Evolutionary conservation across 1,140 invertebrate genomes (phyloP), one percentile per base, ranked within the genome.

Genomic region (Neelides sp.): DNA sequence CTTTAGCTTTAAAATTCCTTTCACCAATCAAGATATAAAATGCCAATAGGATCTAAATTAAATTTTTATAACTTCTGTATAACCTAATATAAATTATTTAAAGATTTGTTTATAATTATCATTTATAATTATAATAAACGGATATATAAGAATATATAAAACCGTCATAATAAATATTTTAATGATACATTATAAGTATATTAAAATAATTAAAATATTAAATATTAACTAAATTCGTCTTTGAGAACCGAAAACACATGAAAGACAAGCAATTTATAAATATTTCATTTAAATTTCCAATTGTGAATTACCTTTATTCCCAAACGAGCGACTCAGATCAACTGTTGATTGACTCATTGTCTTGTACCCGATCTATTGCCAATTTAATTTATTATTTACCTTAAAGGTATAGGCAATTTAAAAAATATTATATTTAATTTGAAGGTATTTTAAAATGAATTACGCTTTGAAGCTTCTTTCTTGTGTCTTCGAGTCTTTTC

Each of bases 391-490:
- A 36, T 39, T 26, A n/a, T n/a, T 24, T 20, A 46, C 35, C 13
- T 28, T 41, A 23, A 22, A 20, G 22, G 17, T 24, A 4, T 19
- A 36, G 23, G 19, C n/a, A n/a, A n/a, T n/a, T n/a, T n/a, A n/a
- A n/a, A n/a, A n/a, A n/a, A n/a, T n/a, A 12, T 19, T 19, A 32
- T 32, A 15, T 15, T 32, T 39, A 39, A 39, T 7, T 39, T 8
- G n/a, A 7, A 19, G 19, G 13, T 8, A 26, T 5, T 19, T 2
- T 10, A 47, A n/a, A 13, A 23, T 5, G 46, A 77, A 78, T 77
- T 68, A 91, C 88, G 68, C 79, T 90, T 73, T 91, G 84, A 40
- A 93, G 69, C 69, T 89, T 87, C 61, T 80, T 77, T 64, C 83
- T 77, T 0, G 87, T 89, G 69, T 91, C 87, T 63, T 85, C 79